Percentiles rank a stretch among this genome's conserved stretches.
Conservation (phyloP, 2,113 vertebrate genomes). For the Cavia aperea region DNA sequence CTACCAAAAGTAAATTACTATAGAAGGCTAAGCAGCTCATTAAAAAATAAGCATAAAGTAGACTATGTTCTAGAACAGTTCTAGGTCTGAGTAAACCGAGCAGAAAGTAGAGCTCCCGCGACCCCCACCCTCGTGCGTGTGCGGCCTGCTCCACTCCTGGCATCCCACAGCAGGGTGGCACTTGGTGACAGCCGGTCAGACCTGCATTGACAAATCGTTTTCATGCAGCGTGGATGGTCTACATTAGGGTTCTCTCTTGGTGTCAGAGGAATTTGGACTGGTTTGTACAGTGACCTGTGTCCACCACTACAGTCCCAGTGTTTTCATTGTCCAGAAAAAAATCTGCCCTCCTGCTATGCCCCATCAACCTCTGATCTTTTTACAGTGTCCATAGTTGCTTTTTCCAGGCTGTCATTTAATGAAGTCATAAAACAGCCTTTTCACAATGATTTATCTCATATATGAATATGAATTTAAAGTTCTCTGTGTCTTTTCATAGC, state of each 20-base stretch:
- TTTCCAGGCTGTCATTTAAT: not conserved
- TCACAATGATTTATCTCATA: not conserved
- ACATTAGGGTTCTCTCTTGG: not conserved
- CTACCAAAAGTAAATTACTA: not conserved
- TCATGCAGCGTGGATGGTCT: not conserved
- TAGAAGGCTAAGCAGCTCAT: not conserved
- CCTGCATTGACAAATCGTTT: not conserved
- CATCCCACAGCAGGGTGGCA: too few species aligned
- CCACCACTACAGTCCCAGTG: not conserved
- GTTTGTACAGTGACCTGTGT: not conserved
- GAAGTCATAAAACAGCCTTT: not conserved
- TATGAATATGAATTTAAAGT: not conserved
- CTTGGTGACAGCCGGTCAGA: accelerated
- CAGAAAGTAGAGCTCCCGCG: not conserved
- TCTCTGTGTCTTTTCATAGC: not conserved
- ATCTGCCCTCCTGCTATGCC: not conserved
- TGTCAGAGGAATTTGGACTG: not conserved
- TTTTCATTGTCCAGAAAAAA: not conserved
- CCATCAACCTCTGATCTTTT: not conserved
- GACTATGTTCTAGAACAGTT: not conserved
- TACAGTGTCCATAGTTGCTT: not conserved
- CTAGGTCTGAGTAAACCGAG: not conserved
- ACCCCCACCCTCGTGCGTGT: accelerated
- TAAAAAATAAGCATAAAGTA: not conserved
- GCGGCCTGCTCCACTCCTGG: too few species aligned